These are phyloP conservation scores for Chironomus striatipennis DNA, from an alignment of 1,140 invertebrate species.

Conservation along the genomic window DNA sequence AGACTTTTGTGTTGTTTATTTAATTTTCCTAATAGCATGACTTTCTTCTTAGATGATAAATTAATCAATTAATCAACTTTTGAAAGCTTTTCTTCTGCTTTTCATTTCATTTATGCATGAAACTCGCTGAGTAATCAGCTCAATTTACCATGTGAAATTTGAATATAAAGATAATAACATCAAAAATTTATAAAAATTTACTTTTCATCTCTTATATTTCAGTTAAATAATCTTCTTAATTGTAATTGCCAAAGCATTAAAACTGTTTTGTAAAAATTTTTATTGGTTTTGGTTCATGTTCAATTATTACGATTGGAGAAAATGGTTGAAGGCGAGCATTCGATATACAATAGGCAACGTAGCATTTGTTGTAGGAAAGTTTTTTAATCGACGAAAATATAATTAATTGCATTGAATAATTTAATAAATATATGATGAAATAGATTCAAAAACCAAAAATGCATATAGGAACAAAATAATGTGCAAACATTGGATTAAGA, in stretches of 20 bases:
- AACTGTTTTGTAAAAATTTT: constrained; percentile 10
- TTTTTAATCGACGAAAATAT: constrained; percentile 14
- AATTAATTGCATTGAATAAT: neutral
- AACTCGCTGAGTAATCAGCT: too few species aligned
- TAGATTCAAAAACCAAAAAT: neutral
- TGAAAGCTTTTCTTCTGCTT: neutral
- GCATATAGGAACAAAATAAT: neutral
- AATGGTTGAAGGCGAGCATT: neutral
- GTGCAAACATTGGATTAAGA: neutral
- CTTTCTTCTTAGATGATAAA: neutral
- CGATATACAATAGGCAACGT: constrained; percentile 1
- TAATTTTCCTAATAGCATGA: constrained; percentile 4
- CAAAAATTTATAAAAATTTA: neutral
- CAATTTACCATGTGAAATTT: neutral
- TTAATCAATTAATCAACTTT: constrained; percentile 4
- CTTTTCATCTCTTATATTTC: constrained; percentile 15
- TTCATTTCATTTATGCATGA: too few species aligned
- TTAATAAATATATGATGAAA: neutral
- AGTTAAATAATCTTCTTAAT: constrained; percentile 22
- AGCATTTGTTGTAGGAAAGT: constrained; percentile 13
- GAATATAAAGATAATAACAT: neutral
- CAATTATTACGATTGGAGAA: neutral
- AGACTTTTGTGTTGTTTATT: neutral
- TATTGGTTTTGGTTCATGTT: neutral
- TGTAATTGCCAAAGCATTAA: constrained; percentile 16